Evolutionary conservation across 37 sponge, comb jelly and placozoan genomes (phyloP), one percentile per base, ranked within the genome.

Genomic region (Chondrilla cf. caribensis): DNA sequence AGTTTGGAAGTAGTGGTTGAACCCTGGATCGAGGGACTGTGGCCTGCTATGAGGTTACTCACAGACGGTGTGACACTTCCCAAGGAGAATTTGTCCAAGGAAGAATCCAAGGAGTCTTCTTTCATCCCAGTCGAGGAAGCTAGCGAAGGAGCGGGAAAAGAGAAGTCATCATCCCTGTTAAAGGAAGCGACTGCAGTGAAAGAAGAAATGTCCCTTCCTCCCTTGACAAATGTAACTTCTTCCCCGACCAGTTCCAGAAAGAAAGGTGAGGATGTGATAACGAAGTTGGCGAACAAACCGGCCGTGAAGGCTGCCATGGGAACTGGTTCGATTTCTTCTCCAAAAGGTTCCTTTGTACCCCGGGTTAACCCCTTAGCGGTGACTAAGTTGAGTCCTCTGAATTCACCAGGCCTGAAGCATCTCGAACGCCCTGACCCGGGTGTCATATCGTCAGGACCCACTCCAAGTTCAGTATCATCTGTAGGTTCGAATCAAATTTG

Each of bases 1-100:
- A 96, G 99, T 19, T 57, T 98, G 67, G 99, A 98, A 57, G 29
- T 89, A 6, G 97, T 98, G 2, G 97, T 98, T 5, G 99, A 98
- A 79, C 97, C 97, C 57, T 98, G 99, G 99, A 94, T 94, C 37
- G 91, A 92, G 29, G 97, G 93, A 3, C 86, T 98, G 5, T 98
- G 96, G 99, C 54, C 60, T 40, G 79, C 97, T 41, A 72, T 98
- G 43, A 44, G 54, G 42, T 37, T 60, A 38, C 65, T 60, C n/a
- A 38, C 33, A 8, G 31, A 29, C 17, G 68, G 32, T 29, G 31
- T 33, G 24, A 3, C 68, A 17, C 35, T 67, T 18, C 68, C 28
- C 1, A 67, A 67, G 68, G 68, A 67, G 4, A 18, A 28, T 3
- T 8, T 11, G 6, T 47, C 51, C 68, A 67, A 29, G 68, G 68